phyloP scores from a whole-genome alignment of 2,797 vertebrate genomes.

The Cyprinodon diabolis region DNA sequence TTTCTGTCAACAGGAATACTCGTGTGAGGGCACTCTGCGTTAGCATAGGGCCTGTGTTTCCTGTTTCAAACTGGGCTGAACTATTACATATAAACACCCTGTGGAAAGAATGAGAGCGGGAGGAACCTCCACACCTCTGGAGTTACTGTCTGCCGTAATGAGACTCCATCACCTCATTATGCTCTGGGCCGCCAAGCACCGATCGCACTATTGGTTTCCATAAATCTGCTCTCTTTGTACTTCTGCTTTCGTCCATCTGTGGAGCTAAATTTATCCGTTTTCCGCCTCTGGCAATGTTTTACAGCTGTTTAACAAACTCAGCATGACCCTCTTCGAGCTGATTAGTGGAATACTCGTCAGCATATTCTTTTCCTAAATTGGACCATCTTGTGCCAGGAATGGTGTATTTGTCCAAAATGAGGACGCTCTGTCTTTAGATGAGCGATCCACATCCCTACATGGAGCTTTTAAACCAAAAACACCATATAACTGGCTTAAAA shows the following conservation, averaged over 20 bases:
- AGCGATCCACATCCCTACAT: neutral
- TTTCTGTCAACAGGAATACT: constrained; percentile 45
- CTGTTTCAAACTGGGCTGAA: constrained; percentile 59
- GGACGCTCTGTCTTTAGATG: constrained; percentile 11
- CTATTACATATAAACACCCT: constrained; percentile 59
- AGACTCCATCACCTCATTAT: constrained; percentile 32
- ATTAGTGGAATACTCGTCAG: constrained; percentile 44
- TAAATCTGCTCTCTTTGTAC: constrained; percentile 37
- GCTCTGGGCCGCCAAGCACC: constrained; percentile 19
- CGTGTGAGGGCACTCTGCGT: constrained; percentile 27
- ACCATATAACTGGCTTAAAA: neutral
- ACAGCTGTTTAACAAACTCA: constrained; percentile 45
- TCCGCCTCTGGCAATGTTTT: constrained; percentile 43
- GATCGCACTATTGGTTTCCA: constrained; percentile 46
- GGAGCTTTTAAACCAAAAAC: constrained; percentile 2
- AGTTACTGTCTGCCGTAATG: constrained; percentile 23
- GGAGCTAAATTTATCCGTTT: constrained; percentile 41
- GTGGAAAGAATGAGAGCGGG: constrained; percentile 53
- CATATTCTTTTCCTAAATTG: constrained; percentile 29
- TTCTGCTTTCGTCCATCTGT: constrained; percentile 31
- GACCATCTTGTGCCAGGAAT: constrained; percentile 16
- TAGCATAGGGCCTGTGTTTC: constrained; percentile 49
- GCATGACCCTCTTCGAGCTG: constrained; percentile 33
- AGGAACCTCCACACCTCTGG: constrained; percentile 27
- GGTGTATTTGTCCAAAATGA: constrained; percentile 24